Evolutionary conservation across 2,797 vertebrate species (phyloP).

Genomic region (Myotis vivesi): DNA sequence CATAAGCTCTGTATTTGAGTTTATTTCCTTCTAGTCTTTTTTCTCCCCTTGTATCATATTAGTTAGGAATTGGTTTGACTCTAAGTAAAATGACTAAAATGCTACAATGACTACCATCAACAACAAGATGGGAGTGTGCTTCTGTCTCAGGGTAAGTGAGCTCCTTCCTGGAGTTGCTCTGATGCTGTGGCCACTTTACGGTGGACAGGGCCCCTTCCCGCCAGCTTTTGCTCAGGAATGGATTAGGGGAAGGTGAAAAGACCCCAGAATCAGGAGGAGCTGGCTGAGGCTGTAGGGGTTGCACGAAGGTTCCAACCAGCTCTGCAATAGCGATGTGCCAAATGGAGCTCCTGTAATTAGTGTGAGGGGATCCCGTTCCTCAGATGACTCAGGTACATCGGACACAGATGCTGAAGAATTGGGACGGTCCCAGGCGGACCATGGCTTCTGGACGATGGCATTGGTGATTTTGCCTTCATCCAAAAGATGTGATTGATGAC

Average conservation of each 20-base stretch:
- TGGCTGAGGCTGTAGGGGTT: background rate
- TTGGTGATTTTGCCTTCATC: background rate
- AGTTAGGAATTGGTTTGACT: background rate
- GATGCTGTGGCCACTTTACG: background rate
- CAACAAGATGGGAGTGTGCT: accelerated
- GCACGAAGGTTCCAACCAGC: background rate
- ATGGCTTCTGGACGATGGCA: background rate
- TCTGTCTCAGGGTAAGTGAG: background rate
- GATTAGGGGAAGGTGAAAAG: background rate
- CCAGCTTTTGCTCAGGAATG: background rate
- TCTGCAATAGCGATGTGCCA: background rate
- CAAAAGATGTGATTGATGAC: background rate
- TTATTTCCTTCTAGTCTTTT: background rate
- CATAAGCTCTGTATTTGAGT: background rate
- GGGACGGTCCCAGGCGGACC: background rate
- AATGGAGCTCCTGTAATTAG: too few species aligned
- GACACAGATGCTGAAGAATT: background rate
- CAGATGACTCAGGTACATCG: accelerated
- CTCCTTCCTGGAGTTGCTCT: background rate
- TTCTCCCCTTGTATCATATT: background rate
- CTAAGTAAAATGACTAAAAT: background rate
- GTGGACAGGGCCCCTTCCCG: background rate
- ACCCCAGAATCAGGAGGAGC: background rate
- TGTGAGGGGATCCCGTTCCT: accelerated
- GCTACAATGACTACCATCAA: background rate